Evolutionary conservation across 2,888 invertebrate genomes (phyloP).

Genomic region (Perizoma flavofasciatum): DNA sequence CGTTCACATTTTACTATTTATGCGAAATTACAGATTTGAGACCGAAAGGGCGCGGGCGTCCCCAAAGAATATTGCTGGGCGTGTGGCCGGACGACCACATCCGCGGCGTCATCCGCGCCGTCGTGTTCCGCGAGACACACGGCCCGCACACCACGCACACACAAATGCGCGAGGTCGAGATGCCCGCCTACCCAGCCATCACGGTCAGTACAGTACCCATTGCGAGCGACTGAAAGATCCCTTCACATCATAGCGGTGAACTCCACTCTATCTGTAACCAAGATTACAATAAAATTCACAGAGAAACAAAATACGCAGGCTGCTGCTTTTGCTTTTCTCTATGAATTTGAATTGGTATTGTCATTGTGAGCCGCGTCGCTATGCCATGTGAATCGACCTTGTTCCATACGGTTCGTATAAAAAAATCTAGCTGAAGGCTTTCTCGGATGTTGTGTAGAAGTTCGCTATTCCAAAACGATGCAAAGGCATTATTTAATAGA

Average conservation of each 20-base stretch:
- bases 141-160: slow-evolving; percentile 86
- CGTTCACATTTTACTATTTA: slow-evolving; percentile 77
- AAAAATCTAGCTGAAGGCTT: background rate
- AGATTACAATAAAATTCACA: background rate
- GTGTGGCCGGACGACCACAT: slow-evolving; percentile 98
- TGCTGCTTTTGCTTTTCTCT: background rate
- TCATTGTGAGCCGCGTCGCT: background rate
- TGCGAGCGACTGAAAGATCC: slow-evolving; percentile 20
- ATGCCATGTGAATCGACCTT: slow-evolving; percentile 4
- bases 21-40: slow-evolving; percentile 88
- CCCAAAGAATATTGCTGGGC: slow-evolving; percentile 94
- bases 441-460: background rate
- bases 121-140: slow-evolving; percentile 94
- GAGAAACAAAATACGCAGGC: background rate
- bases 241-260: slow-evolving; percentile 8
- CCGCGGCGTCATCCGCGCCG: slow-evolving; percentile 95
- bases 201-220: slow-evolving; percentile 71
- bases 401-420: slow-evolving; percentile 1
- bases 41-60: slow-evolving; percentile 95
- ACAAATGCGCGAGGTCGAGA: slow-evolving; percentile 89
- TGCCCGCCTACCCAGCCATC: slow-evolving; percentile 73
- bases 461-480: background rate
- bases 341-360: background rate
- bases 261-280: background rate
- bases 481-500: background rate